These are phyloP conservation scores for Bimastos eiseni DNA, from an alignment of 2,888 invertebrate species.

Conservation along the genomic window DNA sequence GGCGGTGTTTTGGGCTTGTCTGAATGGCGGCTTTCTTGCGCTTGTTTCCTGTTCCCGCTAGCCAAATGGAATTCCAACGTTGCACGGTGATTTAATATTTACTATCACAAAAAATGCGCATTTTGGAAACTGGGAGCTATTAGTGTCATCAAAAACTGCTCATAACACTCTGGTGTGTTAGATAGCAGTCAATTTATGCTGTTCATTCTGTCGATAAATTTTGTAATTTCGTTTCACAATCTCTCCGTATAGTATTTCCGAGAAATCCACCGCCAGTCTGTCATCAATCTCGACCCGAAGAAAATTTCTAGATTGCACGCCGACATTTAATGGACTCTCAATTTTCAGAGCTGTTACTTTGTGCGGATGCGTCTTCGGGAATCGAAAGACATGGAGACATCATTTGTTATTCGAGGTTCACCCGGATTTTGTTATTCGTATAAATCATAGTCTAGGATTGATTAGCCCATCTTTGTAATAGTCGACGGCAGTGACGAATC, in stretches of 20 bases:
- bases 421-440: not conserved
- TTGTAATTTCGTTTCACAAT: constrained; percentile 16
- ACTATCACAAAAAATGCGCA: not conserved
- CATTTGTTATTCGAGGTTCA: not conserved
- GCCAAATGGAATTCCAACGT: not conserved
- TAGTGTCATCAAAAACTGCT: constrained; percentile 6
- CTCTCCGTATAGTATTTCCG: not conserved
- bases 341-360: constrained; percentile 17
- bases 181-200: not conserved
- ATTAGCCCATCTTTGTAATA: not conserved
- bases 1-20: not conserved
- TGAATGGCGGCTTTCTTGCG: not conserved
- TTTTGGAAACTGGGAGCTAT: not conserved
- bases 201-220: constrained; percentile 7
- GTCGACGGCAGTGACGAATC: too few species aligned
- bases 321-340: constrained; percentile 13
- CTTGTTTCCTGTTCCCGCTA: not conserved
- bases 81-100: not conserved
- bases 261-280: not conserved
- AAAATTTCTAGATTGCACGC: constrained; percentile 13
- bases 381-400: not conserved
- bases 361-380: not conserved
- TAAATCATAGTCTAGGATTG: not conserved
- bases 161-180: not conserved
- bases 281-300: not conserved